A percentile compares a stretch with the other conserved stretches of the same genome.
Conservation (phyloP, 37 sponge, comb jelly and placozoan species). For the Aplysina aerophoba region DNA sequence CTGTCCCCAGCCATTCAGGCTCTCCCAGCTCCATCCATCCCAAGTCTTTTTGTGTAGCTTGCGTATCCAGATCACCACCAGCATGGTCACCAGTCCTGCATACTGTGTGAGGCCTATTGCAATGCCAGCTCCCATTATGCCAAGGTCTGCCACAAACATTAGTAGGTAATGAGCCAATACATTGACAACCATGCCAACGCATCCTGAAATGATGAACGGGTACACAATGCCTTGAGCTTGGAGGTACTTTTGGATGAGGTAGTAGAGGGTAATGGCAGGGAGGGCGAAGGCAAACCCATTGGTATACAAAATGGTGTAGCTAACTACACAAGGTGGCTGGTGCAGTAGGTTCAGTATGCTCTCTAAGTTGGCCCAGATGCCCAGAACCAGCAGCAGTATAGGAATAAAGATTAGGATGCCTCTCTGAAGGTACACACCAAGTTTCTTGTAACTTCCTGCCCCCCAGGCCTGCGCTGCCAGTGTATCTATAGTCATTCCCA, state of each 20-base stretch:
- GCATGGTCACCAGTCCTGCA: background rate
- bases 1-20: slow-evolving; percentile 61
- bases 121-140: slow-evolving; percentile 30
- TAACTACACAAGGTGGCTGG: slow-evolving; percentile 58
- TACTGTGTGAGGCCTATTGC: slow-evolving; percentile 25
- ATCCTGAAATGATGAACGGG: slow-evolving; percentile 35
- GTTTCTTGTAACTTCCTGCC: too few species aligned
- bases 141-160: slow-evolving; percentile 39
- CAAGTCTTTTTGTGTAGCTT: slow-evolving; percentile 67
- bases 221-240: slow-evolving; percentile 61
- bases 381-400: slow-evolving; percentile 13
- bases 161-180: slow-evolving; percentile 37
- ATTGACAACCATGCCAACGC: slow-evolving; percentile 17
- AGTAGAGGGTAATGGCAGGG: slow-evolving; percentile 4
- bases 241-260: slow-evolving; percentile 53
- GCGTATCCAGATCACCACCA: slow-evolving; percentile 37
- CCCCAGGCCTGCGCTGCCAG: too few species aligned
- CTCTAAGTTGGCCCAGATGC: slow-evolving; percentile 55
- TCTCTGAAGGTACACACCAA: too few species aligned
- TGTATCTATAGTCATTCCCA: too few species aligned
- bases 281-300: too few species aligned
- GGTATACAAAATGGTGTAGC: too few species aligned
- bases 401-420: slow-evolving; percentile 30
- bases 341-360: slow-evolving; percentile 45
- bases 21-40: slow-evolving; percentile 74